These are phyloP conservation scores for Scaeva pyrastri DNA, from an alignment of 2,888 invertebrate genomes.

Conservation along the genomic window DNA sequence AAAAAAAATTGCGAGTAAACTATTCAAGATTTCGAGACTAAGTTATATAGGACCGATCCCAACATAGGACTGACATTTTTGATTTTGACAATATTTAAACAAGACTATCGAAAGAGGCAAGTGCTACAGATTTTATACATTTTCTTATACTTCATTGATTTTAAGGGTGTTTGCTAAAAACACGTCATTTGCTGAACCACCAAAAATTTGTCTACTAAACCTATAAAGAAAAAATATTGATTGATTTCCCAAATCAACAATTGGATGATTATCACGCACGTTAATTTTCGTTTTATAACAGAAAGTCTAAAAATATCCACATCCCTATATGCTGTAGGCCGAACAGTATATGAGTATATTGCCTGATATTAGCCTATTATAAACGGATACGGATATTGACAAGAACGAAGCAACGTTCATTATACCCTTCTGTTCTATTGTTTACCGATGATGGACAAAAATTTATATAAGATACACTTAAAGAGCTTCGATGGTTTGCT, in stretches of 20 bases:
- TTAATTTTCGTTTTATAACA: not conserved
- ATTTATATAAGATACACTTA: not conserved
- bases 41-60: too few relatives aligned
- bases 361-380: constrained; percentile 51
- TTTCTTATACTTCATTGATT: too few relatives aligned
- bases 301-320: constrained; percentile 4
- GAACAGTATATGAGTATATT: constrained; percentile 8
- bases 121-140: too few relatives aligned
- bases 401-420: not conserved
- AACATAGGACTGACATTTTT: too few relatives aligned
- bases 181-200: not conserved
- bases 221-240: constrained; percentile 1
- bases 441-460: constrained; percentile 6
- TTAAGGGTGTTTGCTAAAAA: too few relatives aligned
- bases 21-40: too few relatives aligned
- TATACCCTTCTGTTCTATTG: constrained; percentile 15
- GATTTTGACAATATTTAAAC: too few relatives aligned
- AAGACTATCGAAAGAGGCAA: too few relatives aligned
- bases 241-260: constrained; percentile 17
- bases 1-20: too few relatives aligned
- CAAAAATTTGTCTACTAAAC: not conserved
- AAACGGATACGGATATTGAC: not conserved
- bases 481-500: constrained; percentile 27
- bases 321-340: not conserved
- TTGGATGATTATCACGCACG: constrained; percentile 34